Percentiles rank a stretch among this genome's conserved stretches.
Conservation (phyloP, 2,113 vertebrate genomes). For the Tupaia chinensis region DNA sequence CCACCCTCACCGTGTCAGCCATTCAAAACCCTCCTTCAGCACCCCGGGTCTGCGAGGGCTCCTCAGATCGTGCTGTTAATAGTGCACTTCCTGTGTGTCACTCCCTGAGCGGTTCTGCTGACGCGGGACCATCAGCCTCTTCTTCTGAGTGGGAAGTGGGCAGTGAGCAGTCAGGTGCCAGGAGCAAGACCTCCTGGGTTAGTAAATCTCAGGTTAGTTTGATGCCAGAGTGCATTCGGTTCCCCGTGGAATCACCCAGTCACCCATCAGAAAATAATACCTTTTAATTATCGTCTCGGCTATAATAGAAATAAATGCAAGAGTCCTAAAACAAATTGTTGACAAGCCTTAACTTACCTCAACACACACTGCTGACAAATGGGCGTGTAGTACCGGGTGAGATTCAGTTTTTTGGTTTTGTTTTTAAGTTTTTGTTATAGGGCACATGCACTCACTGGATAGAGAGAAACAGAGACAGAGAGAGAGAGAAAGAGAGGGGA, state of each 20-base stretch:
- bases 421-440: too few species aligned
- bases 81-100: neutral
- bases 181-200: neutral
- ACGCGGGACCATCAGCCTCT: neutral
- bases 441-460: too few species aligned
- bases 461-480: too few species aligned
- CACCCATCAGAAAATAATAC: neutral
- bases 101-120: neutral
- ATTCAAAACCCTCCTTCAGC: neutral
- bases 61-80: neutral
- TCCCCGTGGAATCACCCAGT: neutral
- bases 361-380: neutral
- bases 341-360: neutral
- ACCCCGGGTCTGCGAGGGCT: too few species aligned
- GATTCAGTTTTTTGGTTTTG: too few species aligned
- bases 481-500: too few species aligned
- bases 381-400: neutral
- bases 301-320: neutral
- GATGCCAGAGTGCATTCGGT: neutral
- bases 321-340: neutral
- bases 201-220: neutral
- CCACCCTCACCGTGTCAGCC: too few species aligned
- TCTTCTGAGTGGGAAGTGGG: neutral
- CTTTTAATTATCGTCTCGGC: neutral
- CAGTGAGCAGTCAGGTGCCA: neutral